A percentile compares a stretch with the other conserved stretches of the same genome.
Evolutionary conservation across 1,140 invertebrate genomes (phyloP).

Genomic region (Coenobita brevimanus): DNA sequence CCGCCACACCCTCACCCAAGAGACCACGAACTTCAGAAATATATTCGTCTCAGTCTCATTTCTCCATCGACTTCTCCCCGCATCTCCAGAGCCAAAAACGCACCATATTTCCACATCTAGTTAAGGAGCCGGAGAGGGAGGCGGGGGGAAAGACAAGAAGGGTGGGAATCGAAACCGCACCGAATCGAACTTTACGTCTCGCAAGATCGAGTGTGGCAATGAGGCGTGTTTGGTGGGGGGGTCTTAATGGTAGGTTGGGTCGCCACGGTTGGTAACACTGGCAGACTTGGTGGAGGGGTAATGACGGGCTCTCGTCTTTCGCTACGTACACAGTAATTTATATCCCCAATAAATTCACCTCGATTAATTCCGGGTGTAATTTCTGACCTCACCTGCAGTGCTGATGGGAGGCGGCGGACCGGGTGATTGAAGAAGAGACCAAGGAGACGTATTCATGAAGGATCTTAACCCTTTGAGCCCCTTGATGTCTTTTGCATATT

Average conservation of each 20-base stretch:
- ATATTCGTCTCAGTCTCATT: no score
- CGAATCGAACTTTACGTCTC: not conserved
- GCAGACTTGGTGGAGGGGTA: slow-evolving; percentile 23
- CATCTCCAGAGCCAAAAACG: no score
- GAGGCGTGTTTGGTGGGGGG: not conserved
- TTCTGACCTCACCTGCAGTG: slow-evolving; percentile 49
- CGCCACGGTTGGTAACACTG: slow-evolving; percentile 30
- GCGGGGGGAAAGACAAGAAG: no score
- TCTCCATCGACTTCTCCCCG: not conserved
- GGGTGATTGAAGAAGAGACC: slow-evolving; percentile 54
- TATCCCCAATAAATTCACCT: slow-evolving; percentile 60
- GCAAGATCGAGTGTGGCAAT: not conserved
- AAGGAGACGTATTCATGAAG: no score
- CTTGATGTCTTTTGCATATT: no score
- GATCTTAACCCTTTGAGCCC: no score
- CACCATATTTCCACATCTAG: no score
- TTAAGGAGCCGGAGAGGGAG: no score
- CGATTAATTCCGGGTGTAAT: slow-evolving; percentile 62
- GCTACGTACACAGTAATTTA: slow-evolving; percentile 63
- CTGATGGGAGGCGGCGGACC: slow-evolving; percentile 47
- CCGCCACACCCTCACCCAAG: no score
- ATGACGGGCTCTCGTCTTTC: slow-evolving; percentile 62
- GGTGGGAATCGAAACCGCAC: no score
- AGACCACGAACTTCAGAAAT: no score
- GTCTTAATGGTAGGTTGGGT: not conserved